These are phyloP conservation scores for Spinus olivaceus DNA, from an alignment of 2,797 vertebrate genomes.

Conservation along the genomic window DNA sequence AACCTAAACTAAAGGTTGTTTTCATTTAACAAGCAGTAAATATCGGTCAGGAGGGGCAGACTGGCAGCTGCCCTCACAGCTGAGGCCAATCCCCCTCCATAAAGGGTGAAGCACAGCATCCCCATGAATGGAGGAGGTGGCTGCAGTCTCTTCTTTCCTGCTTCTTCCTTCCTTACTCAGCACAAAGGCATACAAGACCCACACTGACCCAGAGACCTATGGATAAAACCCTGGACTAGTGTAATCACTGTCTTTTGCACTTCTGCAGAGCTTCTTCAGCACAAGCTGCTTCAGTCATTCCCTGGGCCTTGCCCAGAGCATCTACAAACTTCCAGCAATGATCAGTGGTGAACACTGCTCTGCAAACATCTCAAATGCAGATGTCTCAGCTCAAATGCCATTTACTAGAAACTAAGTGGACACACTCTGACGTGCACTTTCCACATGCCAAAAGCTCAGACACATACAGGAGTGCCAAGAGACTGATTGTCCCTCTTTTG, in stretches of 20 bases:
- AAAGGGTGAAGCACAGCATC: neutral
- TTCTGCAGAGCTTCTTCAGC: neutral
- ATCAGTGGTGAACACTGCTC: neutral
- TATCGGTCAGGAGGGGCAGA: neutral
- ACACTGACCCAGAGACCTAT: fast-evolving
- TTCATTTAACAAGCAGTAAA: slow-evolving; percentile 41
- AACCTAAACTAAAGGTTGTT: slow-evolving; percentile 34
- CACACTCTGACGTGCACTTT: neutral
- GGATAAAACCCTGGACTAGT: neutral
- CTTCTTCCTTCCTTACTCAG: neutral
- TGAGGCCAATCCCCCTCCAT: slow-evolving; percentile 20
- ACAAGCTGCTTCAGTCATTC: neutral
- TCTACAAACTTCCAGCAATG: neutral
- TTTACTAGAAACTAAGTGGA: neutral
- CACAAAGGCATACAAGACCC: neutral
- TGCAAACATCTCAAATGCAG: neutral
- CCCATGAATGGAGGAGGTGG: neutral
- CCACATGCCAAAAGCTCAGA: neutral
- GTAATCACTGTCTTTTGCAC: neutral
- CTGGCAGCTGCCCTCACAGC: slow-evolving; percentile 30
- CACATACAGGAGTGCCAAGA: neutral
- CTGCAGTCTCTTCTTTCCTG: neutral
- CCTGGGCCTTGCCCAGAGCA: neutral
- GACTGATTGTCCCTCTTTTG: neutral
- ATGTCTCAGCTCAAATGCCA: neutral